Evolutionary conservation across 1,140 invertebrate genomes (phyloP).

Genomic region (Triops longicaudatus): DNA sequence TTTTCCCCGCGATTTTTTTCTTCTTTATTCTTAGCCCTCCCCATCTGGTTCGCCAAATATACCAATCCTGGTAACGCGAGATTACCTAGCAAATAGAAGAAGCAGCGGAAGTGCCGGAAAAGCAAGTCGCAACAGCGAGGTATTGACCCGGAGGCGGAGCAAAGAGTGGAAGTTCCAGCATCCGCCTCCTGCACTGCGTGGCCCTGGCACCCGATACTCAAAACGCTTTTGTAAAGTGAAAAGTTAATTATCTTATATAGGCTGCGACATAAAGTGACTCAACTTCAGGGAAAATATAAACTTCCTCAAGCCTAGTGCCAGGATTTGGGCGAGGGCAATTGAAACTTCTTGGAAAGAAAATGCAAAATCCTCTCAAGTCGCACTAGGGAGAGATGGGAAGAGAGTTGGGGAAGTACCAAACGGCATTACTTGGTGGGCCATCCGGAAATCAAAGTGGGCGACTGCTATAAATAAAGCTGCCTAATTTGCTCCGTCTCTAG

Average conservation of each 20-base stretch:
- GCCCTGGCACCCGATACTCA: neutral
- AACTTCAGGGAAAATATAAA: too few relatives aligned
- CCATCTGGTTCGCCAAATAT: neutral
- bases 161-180: neutral
- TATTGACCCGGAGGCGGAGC: constrained; percentile 9
- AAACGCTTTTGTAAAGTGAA: neutral
- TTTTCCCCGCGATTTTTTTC: too few relatives aligned
- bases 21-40: neutral
- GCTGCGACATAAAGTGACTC: too few relatives aligned
- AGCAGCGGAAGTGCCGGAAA: neutral
- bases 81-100: constrained; percentile 4
- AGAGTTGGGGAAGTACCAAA: neutral
- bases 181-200: neutral
- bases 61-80: neutral
- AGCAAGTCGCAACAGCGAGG: constrained; percentile 3
- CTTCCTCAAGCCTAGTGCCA: too few relatives aligned
- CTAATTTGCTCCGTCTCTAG: neutral
- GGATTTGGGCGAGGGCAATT: too few relatives aligned
- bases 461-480: constrained; percentile 4
- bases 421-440: neutral
- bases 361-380: neutral
- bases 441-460: neutral
- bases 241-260: too few relatives aligned
- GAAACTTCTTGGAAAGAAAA: neutral
- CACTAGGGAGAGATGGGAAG: neutral